Evolutionary conservation across 2,888 invertebrate genomes (phyloP).

Genomic region (Noctua fimbriata): DNA sequence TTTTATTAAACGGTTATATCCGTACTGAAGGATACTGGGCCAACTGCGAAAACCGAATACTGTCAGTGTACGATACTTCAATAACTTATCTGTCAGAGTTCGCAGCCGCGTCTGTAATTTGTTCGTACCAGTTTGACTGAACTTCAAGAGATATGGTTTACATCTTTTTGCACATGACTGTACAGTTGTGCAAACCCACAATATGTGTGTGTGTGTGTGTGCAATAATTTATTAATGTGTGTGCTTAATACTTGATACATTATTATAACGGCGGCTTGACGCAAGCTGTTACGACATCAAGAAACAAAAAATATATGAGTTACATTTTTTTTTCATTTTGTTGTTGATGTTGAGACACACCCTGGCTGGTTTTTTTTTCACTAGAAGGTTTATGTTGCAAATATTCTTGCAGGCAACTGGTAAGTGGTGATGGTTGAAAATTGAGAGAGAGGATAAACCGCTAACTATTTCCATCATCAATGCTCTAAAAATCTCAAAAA

Average conservation of each 20-base stretch:
- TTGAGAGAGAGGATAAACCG: no score
- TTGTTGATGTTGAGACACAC: slow-evolving; percentile 34
- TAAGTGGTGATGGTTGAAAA: neutral
- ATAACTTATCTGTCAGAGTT: neutral
- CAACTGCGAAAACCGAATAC: neutral
- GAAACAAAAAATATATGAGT: slow-evolving; percentile 46
- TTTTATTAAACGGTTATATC: neutral
- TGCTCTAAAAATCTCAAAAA: neutral
- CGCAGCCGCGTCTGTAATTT: neutral
- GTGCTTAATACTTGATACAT: slow-evolving; percentile 63
- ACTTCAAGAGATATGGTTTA: neutral
- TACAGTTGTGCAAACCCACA: slow-evolving; percentile 47
- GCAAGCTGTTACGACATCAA: slow-evolving; percentile 55
- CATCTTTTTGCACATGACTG: slow-evolving; percentile 25
- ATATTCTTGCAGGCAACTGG: neutral
- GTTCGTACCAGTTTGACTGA: neutral
- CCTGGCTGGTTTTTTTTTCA: slow-evolving; percentile 29
- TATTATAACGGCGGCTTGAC: slow-evolving; percentile 55
- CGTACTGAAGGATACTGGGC: neutral
- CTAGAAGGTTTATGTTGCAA: slow-evolving; percentile 12
- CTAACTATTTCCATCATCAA: neutral
- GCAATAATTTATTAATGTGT: slow-evolving; percentile 59
- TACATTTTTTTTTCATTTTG: slow-evolving; percentile 27
- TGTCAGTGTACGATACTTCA: neutral
- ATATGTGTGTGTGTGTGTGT: slow-evolving; percentile 48